These are phyloP conservation scores for Meiosimyza decipiens DNA, from an alignment of 2,888 invertebrate species.

Conservation along the genomic window DNA sequence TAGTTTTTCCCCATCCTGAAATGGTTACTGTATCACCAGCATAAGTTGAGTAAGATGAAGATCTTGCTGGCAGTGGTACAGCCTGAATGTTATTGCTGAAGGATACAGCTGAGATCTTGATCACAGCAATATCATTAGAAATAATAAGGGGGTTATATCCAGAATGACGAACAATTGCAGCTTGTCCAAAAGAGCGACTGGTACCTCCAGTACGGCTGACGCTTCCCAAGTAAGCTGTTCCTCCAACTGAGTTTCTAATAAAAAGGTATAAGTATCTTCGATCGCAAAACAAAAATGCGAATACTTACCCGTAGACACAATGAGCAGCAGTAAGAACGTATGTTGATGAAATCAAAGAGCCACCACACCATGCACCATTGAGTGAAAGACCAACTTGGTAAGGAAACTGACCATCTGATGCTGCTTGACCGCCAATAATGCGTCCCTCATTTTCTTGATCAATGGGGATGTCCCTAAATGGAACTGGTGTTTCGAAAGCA, in stretches of 20 bases:
- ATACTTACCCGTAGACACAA: conserved; percentile 53
- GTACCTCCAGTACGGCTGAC: conserved; percentile 43
- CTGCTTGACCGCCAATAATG: conserved; percentile 48
- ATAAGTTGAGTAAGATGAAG: conserved; percentile 46
- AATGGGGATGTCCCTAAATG: conserved; percentile 2
- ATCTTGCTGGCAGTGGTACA: conserved; percentile 47
- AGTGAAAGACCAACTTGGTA: conserved; percentile 59
- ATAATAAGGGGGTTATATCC: conserved; percentile 52
- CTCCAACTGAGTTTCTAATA: conserved; percentile 43
- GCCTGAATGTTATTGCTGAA: conserved; percentile 25
- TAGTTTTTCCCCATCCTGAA: conserved; percentile 52
- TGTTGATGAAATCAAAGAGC: conserved; percentile 52
- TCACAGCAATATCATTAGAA: conserved; percentile 53
- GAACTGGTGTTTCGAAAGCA: conserved; percentile 38
- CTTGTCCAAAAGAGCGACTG: conserved; percentile 39
- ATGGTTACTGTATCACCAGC: conserved; percentile 49
- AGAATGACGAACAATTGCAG: conserved; percentile 54
- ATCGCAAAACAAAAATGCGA: neutral
- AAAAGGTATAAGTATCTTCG: neutral
- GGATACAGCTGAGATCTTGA: conserved; percentile 56
- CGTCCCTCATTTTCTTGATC: conserved; percentile 46
- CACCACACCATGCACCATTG: conserved; percentile 56
- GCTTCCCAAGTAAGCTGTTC: conserved; percentile 53
- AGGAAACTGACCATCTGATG: conserved; percentile 44
- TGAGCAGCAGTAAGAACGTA: conserved; percentile 62